phyloP scores from a whole-genome alignment of 2,797 vertebrate species.

The Austrolebias charrua region DNA sequence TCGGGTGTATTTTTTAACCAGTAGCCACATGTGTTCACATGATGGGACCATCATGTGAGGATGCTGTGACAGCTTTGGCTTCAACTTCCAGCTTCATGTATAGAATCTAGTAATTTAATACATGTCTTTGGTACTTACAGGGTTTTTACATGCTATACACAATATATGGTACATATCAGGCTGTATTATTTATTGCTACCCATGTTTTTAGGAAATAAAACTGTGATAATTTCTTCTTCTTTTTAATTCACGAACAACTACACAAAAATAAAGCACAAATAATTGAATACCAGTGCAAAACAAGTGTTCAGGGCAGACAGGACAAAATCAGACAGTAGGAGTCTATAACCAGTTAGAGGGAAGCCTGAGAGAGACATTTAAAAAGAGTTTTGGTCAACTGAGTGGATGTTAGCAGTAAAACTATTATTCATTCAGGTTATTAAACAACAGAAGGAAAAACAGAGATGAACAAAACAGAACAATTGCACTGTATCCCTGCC shows the following conservation, averaged over 20 bases:
- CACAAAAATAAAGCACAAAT: slow-evolving; percentile 54
- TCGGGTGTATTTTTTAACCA: too few species aligned
- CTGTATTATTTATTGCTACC: too few species aligned
- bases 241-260: slow-evolving; percentile 9
- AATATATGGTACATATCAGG: too few species aligned
- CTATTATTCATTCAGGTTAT: slow-evolving; percentile 27
- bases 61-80: too few species aligned
- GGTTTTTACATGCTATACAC: too few species aligned
- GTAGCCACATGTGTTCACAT: too few species aligned
- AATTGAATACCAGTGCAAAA: slow-evolving; percentile 66
- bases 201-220: slow-evolving; percentile 27
- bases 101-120: too few species aligned
- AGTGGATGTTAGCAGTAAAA: slow-evolving; percentile 36
- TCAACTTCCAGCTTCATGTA: too few species aligned
- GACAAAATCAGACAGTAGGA: slow-evolving; percentile 43
- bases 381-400: slow-evolving; percentile 41
- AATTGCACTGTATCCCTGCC: slow-evolving; percentile 65
- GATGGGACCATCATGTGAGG: too few species aligned
- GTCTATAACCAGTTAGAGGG: slow-evolving; percentile 27
- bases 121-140: too few species aligned
- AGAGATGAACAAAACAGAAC: slow-evolving; percentile 22
- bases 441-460: too few species aligned
- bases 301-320: slow-evolving; percentile 46
- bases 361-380: slow-evolving; percentile 61
- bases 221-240: slow-evolving; percentile 35